phyloP scores from a whole-genome alignment of 2,113 vertebrate species.

The Cynopterus brachyotis region DNA sequence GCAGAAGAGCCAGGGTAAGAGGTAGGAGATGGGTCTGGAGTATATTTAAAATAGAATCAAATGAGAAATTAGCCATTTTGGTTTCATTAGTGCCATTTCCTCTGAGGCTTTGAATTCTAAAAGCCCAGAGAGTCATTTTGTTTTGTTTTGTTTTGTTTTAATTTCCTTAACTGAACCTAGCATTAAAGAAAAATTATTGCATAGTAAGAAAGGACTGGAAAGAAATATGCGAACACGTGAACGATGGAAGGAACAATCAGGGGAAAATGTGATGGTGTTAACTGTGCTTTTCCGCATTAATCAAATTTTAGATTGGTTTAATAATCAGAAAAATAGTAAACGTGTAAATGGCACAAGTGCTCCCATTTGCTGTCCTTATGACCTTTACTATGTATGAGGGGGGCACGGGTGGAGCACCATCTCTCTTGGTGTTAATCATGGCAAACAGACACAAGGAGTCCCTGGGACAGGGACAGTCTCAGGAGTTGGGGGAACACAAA shows the following conservation, averaged over 20 bases:
- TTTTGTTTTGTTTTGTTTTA: background rate
- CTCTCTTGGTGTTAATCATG: background rate
- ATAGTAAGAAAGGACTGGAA: background rate
- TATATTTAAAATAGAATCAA: background rate
- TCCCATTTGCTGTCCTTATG: background rate
- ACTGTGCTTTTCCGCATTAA: background rate
- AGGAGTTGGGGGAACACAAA: background rate
- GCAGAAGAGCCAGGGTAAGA: background rate
- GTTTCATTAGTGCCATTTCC: background rate
- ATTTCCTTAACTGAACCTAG: background rate
- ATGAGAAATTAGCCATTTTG: background rate
- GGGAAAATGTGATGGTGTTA: background rate
- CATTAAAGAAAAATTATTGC: background rate
- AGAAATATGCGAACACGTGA: background rate
- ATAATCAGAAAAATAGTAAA: background rate
- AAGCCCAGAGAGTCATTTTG: background rate
- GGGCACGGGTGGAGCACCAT: accelerated
- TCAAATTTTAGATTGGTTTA: background rate
- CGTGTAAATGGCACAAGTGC: background rate
- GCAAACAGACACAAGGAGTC: background rate
- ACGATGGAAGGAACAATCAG: background rate
- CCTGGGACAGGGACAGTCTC: accelerated
- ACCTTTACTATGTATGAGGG: background rate
- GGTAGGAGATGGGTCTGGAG: background rate
- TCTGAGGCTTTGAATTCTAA: background rate